phyloP scores from a whole-genome alignment of 2,888 invertebrate genomes.

The Melinaea marsaeus region DNA sequence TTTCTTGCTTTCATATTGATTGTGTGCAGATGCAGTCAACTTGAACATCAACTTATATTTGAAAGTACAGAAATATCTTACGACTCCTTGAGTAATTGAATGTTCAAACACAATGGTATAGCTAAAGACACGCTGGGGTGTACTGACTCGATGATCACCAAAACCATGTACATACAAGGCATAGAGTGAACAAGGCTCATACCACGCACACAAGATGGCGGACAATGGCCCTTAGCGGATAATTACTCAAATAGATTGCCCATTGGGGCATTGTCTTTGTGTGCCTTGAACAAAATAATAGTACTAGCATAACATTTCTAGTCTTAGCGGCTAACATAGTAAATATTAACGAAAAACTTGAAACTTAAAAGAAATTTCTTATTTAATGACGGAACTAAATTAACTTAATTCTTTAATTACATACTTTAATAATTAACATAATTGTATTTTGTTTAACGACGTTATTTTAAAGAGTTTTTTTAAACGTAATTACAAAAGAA shows the following conservation, averaged over 20 bases:
- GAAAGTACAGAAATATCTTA: constrained; percentile 1
- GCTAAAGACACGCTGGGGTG: constrained; percentile 20
- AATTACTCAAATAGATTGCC: constrained; percentile 78
- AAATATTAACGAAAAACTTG: constrained; percentile 38
- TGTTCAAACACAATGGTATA: constrained; percentile 15
- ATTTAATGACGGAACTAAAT: too few relatives aligned
- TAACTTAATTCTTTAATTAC: too few relatives aligned
- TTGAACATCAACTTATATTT: background rate
- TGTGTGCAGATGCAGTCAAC: constrained; percentile 23
- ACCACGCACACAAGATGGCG: constrained; percentile 73
- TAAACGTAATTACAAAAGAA: background rate
- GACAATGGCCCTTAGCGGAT: constrained; percentile 77
- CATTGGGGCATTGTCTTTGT: constrained; percentile 74
- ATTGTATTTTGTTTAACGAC: background rate
- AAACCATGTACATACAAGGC: constrained; percentile 67
- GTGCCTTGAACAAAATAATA: constrained; percentile 53
- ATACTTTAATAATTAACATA: too few relatives aligned
- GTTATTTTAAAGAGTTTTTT: background rate
- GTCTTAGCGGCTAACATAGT: constrained; percentile 48
- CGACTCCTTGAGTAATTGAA: constrained; percentile 8
- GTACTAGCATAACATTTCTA: background rate
- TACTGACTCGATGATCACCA: constrained; percentile 38
- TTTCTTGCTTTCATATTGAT: constrained; percentile 40
- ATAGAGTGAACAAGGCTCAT: constrained; percentile 72
- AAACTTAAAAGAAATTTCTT: too few relatives aligned